Percentiles rank a stretch among this genome's conserved stretches.
phyloP scores from a whole-genome alignment of 2,888 invertebrate genomes.

The Operophtera brumata region DNA sequence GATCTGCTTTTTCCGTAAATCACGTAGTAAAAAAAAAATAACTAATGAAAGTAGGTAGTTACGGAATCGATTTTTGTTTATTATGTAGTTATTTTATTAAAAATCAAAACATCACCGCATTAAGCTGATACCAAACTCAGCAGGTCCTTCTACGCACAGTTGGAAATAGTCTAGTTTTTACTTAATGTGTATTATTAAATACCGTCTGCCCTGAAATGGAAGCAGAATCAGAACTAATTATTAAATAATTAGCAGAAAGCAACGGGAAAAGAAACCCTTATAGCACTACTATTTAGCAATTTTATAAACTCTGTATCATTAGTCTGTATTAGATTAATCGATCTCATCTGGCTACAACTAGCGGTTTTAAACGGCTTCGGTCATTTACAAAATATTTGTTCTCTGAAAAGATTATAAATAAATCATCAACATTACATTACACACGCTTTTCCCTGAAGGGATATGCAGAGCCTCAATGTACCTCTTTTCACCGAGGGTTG shows the following conservation, averaged over 20 bases:
- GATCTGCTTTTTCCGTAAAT: too few relatives aligned
- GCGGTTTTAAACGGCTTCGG: neutral
- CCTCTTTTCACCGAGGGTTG: too few relatives aligned
- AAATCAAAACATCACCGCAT: neutral
- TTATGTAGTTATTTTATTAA: too few relatives aligned
- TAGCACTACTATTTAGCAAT: neutral
- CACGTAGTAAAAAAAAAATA: too few relatives aligned
- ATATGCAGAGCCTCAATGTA: too few relatives aligned
- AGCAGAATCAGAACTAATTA: conserved; percentile 10
- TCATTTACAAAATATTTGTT: too few relatives aligned
- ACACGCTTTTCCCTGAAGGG: too few relatives aligned
- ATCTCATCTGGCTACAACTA: neutral
- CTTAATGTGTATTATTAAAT: conserved; percentile 18
- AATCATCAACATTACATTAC: too few relatives aligned
- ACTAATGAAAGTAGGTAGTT: too few relatives aligned
- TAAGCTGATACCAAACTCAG: conserved; percentile 37
- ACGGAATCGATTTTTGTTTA: too few relatives aligned
- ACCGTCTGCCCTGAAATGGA: conserved; percentile 8
- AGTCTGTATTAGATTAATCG: neutral
- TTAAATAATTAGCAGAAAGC: conserved; percentile 23
- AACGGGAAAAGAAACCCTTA: conserved; percentile 29
- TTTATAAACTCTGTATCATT: neutral
- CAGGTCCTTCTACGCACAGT: conserved; percentile 22
- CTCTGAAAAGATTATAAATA: neutral
- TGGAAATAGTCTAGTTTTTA: conserved; percentile 33